Evolutionary conservation across 2,888 invertebrate species (phyloP), one percentile per base, ranked within the genome.

Genomic region (Diploptera punctata): DNA sequence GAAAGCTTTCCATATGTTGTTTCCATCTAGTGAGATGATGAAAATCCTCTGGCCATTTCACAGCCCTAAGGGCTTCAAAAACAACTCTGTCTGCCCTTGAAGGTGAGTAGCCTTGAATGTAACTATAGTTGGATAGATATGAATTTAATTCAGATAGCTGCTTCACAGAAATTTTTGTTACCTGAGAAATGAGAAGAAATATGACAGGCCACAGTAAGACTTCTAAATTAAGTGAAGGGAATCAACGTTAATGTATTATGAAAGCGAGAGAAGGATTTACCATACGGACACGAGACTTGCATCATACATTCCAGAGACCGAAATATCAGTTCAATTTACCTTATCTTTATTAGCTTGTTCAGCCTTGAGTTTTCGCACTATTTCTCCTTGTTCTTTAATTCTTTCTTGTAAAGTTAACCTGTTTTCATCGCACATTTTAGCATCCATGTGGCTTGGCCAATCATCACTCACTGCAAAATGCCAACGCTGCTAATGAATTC

Each of bases 301-400:
- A 62, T 43, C 43, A 62, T 3, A 43, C 21, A 38, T 1, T 19
- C n/a, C 10, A 24, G 2, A 19, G 4, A 62, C 3, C 10, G 33
- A 3, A 67, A 47, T 21, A 67, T 67, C 26, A 9, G 4, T 67
- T 10, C n/a, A 18, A 82, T 81, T 80, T 79, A 94, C 94, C 92
- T 91, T 90, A 77, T 90, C 90, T 81, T 87, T 89, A 68, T 90
- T 88, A 82, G 92, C 93, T 83, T 94, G 93, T 33, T 90, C 89
- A 76, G 91, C 86, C 85, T 95, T 95, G 75, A 95, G 84, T 84
- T 91, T 91, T 79, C 94, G 87, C 67, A 95, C 93, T 77, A 92
- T 82, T 81, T 94, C 93, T 76, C 93, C 94, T 83, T 95, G 95
- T 79, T 85, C 82, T 83, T 89, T 89, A 76, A 92, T 89, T 80